Base-by-base conservation (phyloP, 2,888 invertebrate species). In the Andricus curvator region DNA sequence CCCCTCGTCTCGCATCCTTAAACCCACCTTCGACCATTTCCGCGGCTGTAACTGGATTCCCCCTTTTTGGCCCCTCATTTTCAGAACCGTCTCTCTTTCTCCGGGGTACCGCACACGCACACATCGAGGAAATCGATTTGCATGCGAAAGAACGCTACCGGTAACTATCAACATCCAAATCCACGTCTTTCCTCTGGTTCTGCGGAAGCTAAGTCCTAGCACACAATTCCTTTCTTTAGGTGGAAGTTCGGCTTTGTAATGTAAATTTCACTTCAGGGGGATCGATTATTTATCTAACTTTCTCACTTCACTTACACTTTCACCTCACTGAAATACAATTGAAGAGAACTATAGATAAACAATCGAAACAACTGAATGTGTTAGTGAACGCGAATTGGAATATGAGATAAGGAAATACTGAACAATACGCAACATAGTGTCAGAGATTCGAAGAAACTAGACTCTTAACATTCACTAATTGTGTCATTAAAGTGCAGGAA, bases 1-100 rank as follows among this genome's bases (percentile, higher is more conserved):
- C 44, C n/a, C 56, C 22, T 37, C 76, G 68, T 25, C 41, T 80
- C 76, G 76, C 66, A 33, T 22, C 67, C 78, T 74, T 70, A 66
- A 67, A 60, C 25, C 79, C 25, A 44, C 6, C 67, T 11, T 29
- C 62, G 25, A 25, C 5, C 15, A 62, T 25, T 62, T 62, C 25
- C 25, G 15, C 15, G 62, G 62, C 22, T 25, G 62, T 62, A 62
- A 62, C 62, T 62, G 62, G 62, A 62, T 62, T 29, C 11, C 4
- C 22, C 6, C 25, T 4, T 62, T 62, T 62, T 25, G 13, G 25
- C 25, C 62, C 25, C 62, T 62, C 62, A 25, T 25, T 62, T 62
- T 17, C 62, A 8, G 25, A 76, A 65, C 33, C 64, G 25, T 80
- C 64, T 77, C 78, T 37, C 29, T 79, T 67, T 37, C 60, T 67